Percentiles rank a stretch among this genome's conserved stretches.
Conservation (phyloP, 2,113 vertebrate species). For the Phylloscopus whistleri region DNA sequence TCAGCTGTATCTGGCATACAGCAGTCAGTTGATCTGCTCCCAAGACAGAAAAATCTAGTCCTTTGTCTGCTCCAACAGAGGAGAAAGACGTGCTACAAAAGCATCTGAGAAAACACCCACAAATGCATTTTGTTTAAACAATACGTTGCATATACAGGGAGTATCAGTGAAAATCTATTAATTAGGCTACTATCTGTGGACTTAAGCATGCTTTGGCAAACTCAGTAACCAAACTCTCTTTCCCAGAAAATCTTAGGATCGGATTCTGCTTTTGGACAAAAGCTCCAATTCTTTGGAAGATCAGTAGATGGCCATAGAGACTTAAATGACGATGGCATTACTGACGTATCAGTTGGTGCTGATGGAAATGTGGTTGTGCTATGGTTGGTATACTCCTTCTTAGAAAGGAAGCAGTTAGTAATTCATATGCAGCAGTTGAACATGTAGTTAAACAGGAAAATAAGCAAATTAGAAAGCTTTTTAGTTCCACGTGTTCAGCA, state of each 20-base stretch:
- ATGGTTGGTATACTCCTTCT: conserved; percentile 77
- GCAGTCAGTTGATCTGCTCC: not conserved
- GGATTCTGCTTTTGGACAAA: conserved; percentile 72
- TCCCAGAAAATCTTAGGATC: conserved; percentile 86
- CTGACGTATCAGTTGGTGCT: conserved; percentile 86
- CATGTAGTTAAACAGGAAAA: not conserved
- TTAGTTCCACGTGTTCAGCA: not conserved
- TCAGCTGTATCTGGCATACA: not conserved
- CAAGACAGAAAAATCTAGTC: not conserved
- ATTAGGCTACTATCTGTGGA: not conserved
- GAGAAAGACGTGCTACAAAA: not conserved
- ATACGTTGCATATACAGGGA: not conserved
- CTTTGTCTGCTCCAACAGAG: not conserved
- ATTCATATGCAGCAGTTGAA: not conserved
- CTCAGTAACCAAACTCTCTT: conserved; percentile 31
- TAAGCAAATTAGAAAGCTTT: not conserved
- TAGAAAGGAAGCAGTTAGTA: not conserved
- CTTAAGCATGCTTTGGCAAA: not conserved
- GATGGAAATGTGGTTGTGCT: conserved; percentile 88
- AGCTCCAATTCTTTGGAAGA: conserved; percentile 86
- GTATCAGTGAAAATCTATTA: not conserved
- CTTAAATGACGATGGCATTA: conserved; percentile 83
- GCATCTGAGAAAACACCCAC: not conserved
- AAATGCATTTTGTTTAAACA: not conserved
- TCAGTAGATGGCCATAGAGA: conserved; percentile 84